These are phyloP conservation scores for Distichodus sexfasciatus DNA, from an alignment of 2,797 vertebrate genomes.

Conservation along the genomic window DNA sequence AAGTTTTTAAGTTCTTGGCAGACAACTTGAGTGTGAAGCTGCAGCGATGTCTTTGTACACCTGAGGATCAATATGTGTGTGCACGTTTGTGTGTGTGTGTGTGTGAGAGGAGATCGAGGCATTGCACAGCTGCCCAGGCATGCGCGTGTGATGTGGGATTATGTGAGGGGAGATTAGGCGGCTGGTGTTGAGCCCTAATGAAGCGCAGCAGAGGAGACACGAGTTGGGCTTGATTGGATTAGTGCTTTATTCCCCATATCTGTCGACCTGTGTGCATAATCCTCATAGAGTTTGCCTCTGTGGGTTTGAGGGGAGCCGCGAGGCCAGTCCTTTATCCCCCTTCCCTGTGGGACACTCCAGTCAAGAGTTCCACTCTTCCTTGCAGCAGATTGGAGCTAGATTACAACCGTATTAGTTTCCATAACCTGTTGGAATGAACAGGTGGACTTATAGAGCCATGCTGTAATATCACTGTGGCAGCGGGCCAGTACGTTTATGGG, in stretches of 20 bases:
- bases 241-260: slow-evolving; percentile 66
- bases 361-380: not conserved
- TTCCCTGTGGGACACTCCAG: slow-evolving; percentile 7
- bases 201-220: slow-evolving; percentile 62
- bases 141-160: slow-evolving; percentile 39
- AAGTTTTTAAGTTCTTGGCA: slow-evolving; percentile 12
- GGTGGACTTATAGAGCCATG: not conserved
- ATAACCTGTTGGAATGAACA: not conserved
- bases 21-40: not conserved
- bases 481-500: no score
- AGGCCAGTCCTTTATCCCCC: slow-evolving; percentile 25
- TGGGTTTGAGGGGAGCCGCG: slow-evolving; percentile 31
- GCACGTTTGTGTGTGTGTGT: slow-evolving; percentile 21
- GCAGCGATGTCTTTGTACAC: slow-evolving; percentile 21
- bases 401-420: no score
- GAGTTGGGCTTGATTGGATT: slow-evolving; percentile 77
- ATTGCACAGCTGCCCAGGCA: slow-evolving; percentile 30
- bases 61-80: slow-evolving; percentile 30
- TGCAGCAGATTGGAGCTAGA: slow-evolving; percentile 1
- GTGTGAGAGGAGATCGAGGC: slow-evolving; percentile 34
- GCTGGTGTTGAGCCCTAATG: slow-evolving; percentile 43
- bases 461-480: no score
- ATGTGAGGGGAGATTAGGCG: slow-evolving; percentile 37
- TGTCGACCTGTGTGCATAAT: slow-evolving; percentile 67
- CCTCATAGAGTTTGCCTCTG: slow-evolving; percentile 63